Base-by-base conservation (phyloP, 2,797 vertebrate species). In the Rhinichthys osculus region DNA sequence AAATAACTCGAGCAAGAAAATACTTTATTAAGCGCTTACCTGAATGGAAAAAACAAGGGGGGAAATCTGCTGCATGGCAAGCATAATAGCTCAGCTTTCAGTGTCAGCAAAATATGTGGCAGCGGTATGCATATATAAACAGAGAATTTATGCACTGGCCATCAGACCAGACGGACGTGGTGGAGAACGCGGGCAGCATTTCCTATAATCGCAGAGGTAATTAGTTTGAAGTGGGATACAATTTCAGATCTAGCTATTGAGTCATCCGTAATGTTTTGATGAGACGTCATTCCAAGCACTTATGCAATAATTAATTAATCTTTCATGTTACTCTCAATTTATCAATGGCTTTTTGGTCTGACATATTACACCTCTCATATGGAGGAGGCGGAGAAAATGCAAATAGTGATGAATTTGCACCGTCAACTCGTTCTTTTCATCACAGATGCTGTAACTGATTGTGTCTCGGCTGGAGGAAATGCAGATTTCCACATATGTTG, bases 251-350 rank as follows among this genome's bases (percentile, higher is more conserved):
- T 85, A 77, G 83, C 92, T 92, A 94, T 90, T 91, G 89, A 93
- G 91, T 92, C 92, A 94, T 95, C 91, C 93, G 93, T 95, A 94
- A 93, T 74, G 78, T 87, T 93, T 92, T 90, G 90, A 88, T 89
- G 83, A 83, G 38, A 84, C 27, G 72, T 90, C 88, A 92, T 93
- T 94, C 87, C 86, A 88, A 19, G 42, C 21, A 77, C 90, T 90
- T 90, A 93, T 88, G 87, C 78, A 78, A 82, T 92, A 93, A 93
- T 93, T 93, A 94, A 94, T 94, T 90, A 72, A 91, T 90, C 87
- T 81, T 52, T 72, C 9, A 87, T 11, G n/a, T 86, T 92, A 72
- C 67, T 77, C 67, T 91, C 79, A 88, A 93, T 93, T 93, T 83
- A 93, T 93, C 90, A 94, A 3, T 62, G 72, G 87, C 86, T 82